phyloP scores from a whole-genome alignment of 2,888 invertebrate species.

The Drymonia ruficornis region DNA sequence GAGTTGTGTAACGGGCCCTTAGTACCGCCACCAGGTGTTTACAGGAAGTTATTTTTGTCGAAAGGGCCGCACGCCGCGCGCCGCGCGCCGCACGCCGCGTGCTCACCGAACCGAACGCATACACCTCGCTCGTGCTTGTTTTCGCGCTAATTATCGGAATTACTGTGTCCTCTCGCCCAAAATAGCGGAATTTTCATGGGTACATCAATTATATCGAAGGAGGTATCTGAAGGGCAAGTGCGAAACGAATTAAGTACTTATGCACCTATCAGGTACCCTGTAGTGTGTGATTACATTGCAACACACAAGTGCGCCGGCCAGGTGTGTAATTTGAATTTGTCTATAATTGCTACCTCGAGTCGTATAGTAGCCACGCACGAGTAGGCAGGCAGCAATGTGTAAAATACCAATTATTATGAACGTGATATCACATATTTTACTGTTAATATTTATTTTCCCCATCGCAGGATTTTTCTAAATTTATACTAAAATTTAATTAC shows the following conservation, averaged over 20 bases:
- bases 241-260: neutral
- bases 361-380: neutral
- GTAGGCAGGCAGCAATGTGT: too few relatives aligned
- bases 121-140: conserved; percentile 6
- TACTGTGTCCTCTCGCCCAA: conserved; percentile 4
- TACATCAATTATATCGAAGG: conserved; percentile 2
- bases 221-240: neutral
- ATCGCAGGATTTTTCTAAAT: too few relatives aligned
- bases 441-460: too few relatives aligned
- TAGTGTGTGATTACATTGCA: neutral
- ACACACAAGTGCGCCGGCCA: neutral
- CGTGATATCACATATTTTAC: too few relatives aligned
- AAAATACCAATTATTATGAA: too few relatives aligned
- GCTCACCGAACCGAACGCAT: conserved; percentile 2
- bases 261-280: too few relatives aligned
- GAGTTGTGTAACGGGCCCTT: conserved; percentile 12
- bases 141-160: conserved; percentile 8
- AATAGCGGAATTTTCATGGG: conserved; percentile 6
- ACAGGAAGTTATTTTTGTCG: conserved; percentile 19
- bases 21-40: conserved; percentile 13
- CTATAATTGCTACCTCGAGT: neutral
- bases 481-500: too few relatives aligned
- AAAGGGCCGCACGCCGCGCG: conserved; percentile 7
- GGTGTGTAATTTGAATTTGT: conserved; percentile 3
- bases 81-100: too few relatives aligned